Conservation (phyloP, 2,113 vertebrate genomes). For the Trichomycterus rosablanca region DNA sequence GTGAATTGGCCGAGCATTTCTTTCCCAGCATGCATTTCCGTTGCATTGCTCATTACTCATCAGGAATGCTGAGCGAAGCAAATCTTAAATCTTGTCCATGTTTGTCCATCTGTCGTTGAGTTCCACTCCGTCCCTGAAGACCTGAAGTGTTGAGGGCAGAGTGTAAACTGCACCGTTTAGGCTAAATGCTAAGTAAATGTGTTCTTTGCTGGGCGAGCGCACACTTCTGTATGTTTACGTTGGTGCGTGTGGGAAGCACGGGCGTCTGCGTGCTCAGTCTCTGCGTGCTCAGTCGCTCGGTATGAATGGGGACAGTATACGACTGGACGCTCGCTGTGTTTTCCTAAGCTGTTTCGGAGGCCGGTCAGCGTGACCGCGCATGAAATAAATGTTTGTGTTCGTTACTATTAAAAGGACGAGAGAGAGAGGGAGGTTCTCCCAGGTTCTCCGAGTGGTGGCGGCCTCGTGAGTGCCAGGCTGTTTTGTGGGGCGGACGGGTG, state of each 20-base stretch:
- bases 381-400: not conserved
- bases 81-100: no score
- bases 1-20: no score
- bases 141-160: slow-evolving; percentile 7
- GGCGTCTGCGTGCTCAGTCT: not conserved
- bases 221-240: not conserved
- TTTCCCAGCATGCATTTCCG: no score
- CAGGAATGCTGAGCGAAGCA: no score
- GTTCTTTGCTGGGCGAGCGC: not conserved
- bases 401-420: not conserved
- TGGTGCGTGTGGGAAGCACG: not conserved
- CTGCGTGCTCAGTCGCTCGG: not conserved
- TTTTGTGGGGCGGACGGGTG: slow-evolving; percentile 1
- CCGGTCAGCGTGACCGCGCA: not conserved
- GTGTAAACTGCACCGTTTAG: slow-evolving; percentile 11
- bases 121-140: slow-evolving; percentile 1
- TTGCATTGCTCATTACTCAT: no score
- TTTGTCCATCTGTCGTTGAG: not conserved
- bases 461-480: not conserved
- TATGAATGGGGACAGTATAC: not conserved
- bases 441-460: not conserved
- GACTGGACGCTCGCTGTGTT: not conserved
- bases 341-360: not conserved
- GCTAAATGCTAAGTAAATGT: slow-evolving; percentile 1
- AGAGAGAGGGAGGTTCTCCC: no score